Percentiles rank a stretch among this genome's conserved stretches.
phyloP scores from a whole-genome alignment of 23 tunicate species.

The Oikopleura albicans region DNA sequence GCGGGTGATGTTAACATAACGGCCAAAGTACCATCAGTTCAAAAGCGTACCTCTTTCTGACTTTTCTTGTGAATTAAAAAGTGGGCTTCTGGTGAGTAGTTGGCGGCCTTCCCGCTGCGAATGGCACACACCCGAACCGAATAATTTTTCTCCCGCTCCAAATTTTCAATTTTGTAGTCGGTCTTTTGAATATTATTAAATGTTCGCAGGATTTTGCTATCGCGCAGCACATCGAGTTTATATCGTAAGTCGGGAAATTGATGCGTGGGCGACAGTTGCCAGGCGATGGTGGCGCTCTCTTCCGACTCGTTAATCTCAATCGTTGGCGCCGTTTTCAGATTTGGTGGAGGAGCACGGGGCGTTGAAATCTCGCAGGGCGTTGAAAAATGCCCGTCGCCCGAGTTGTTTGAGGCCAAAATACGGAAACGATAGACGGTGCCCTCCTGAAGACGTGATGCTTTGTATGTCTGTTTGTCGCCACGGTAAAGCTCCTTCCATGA shows the following conservation, averaged over 20 bases:
- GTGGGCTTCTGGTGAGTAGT: not conserved
- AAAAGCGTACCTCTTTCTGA: not conserved
- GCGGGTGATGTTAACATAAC: no score
- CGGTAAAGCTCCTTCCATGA: slow-evolving; percentile 12
- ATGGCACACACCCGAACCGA: not conserved
- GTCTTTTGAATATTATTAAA: not conserved
- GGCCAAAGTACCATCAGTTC: no score
- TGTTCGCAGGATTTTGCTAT: not conserved
- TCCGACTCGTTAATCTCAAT: not conserved
- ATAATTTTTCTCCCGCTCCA: not conserved
- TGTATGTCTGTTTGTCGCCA: not conserved
- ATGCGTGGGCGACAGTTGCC: not conserved
- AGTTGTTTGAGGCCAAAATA: not conserved
- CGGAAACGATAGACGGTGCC: slow-evolving; percentile 7
- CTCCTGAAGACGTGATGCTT: not conserved
- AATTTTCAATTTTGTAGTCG: not conserved
- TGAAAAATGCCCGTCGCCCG: not conserved
- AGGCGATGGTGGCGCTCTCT: not conserved
- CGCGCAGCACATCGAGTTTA: not conserved
- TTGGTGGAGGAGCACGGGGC: not conserved
- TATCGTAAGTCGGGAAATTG: not conserved
- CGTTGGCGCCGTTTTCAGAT: not conserved
- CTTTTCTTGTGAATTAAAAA: not conserved
- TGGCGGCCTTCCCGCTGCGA: not conserved
- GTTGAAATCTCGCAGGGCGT: not conserved